Percentiles rank a stretch among this genome's conserved stretches.
Evolutionary conservation across 2,797 vertebrate species (phyloP).

Genomic region (Syngnathus acus): DNA sequence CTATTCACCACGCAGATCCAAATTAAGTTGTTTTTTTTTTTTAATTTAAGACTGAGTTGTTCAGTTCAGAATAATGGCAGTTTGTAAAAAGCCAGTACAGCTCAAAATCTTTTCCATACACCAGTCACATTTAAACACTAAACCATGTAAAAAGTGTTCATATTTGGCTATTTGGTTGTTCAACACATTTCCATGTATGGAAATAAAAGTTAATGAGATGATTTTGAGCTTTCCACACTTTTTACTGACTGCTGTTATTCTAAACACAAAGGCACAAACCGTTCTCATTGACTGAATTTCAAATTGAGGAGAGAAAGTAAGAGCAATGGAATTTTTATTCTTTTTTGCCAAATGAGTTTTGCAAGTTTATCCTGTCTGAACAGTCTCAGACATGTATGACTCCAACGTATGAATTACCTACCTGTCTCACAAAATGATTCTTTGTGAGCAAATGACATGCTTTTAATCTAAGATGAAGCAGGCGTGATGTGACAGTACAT

Average conservation of each 20-base stretch:
- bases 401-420: slow-evolving; percentile 11
- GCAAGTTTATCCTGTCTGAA: background rate
- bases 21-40: slow-evolving; percentile 15
- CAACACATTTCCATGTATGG: background rate
- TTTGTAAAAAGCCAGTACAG: background rate
- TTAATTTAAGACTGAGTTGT: background rate
- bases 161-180: background rate
- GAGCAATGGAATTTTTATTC: slow-evolving; percentile 1
- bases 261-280: background rate
- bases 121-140: background rate
- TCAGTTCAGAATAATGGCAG: background rate
- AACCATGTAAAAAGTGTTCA: background rate
- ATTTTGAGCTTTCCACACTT: background rate
- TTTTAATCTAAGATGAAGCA: slow-evolving; percentile 23
- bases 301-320: slow-evolving; percentile 27
- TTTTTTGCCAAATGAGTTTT: background rate
- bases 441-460: slow-evolving; percentile 19
- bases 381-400: background rate
- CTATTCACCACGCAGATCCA: slow-evolving; percentile 29
- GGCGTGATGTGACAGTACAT: slow-evolving; percentile 28
- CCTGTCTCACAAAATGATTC: slow-evolving; percentile 32
- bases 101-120: background rate
- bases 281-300: slow-evolving; percentile 31
- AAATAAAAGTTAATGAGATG: background rate
- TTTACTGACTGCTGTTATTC: background rate